Conservation (phyloP, 2,888 invertebrate genomes). For the Steinernema hermaphroditum region DNA sequence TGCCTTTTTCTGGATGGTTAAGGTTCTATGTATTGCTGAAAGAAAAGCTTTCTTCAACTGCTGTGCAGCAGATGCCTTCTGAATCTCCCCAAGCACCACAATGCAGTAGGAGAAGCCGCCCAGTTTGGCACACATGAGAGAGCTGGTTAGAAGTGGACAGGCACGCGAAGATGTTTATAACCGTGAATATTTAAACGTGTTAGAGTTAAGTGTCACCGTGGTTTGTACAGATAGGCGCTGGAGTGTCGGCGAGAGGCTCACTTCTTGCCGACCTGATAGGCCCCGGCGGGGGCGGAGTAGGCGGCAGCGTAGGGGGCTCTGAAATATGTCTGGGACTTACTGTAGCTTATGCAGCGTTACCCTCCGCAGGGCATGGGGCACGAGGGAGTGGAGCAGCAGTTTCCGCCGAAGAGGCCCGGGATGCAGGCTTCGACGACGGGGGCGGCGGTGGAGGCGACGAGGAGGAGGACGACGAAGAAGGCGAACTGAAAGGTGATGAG, state of each 20-base stretch:
- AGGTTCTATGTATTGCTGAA: too few species aligned
- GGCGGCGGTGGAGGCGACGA: slow-evolving; percentile 1
- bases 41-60: too few species aligned
- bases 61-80: too few species aligned
- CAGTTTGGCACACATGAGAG: too few species aligned
- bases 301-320: slow-evolving; percentile 25
- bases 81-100: too few species aligned
- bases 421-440: slow-evolving; percentile 21
- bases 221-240: not conserved
- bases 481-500: not conserved
- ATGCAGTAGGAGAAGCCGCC: too few species aligned
- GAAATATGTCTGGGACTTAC: not conserved
- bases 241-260: not conserved
- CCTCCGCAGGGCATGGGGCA: slow-evolving; percentile 24
- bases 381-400: slow-evolving; percentile 18
- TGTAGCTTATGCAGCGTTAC: not conserved
- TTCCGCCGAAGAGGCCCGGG: slow-evolving; percentile 5
- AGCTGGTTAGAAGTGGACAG: too few species aligned
- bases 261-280: not conserved
- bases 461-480: slow-evolving; percentile 16
- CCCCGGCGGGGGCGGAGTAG: slow-evolving; percentile 8
- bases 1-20: too few species aligned
- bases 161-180: too few species aligned
- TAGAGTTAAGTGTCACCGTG: not conserved
- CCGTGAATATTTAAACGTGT: too few species aligned